Evolutionary conservation across 1,140 invertebrate genomes (phyloP), one percentile per base, ranked within the genome.

Genomic region (Anagrus nilaparvatae): DNA sequence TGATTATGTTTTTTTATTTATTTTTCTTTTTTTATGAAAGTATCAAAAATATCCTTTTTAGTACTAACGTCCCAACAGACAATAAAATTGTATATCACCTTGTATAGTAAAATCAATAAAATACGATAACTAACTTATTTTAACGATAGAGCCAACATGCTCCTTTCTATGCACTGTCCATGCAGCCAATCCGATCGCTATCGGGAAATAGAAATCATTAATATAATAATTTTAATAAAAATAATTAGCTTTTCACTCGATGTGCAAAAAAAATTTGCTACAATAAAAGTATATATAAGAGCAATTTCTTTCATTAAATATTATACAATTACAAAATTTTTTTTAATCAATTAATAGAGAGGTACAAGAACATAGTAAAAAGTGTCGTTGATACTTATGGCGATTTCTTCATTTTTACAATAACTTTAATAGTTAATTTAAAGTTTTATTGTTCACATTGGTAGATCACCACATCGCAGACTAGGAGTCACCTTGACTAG

Each of bases 41-140:
- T 71, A 71, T 69, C 67, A 70, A 71, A 71, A 71, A 71, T 71
- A 71, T 70, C 62, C 65, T 63, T 63, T 67, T 61, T 65, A 63
- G 54, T 61, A 56, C 56, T 60, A 56, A 53, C 58, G 52, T 53
- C 53, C 55, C 58, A 64, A 63, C 62, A 59, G 49, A 63, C 53
- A 65, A 65, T 58, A 55, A 61, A 65, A 60, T 50, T 47, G 54
- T 56, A 57, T 44, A 61, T 55, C 40, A 40, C 55, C 43, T 59
- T 44, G 48, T n/a, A 44, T 52, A 55, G 42, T 58, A 53, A 65
- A 67, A 63, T 58, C 41, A 62, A 54, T 55, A 52, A 59, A 61
- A 20, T 56, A 54, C 16, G 38, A 32, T 44, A 58, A 58, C 46
- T 49, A 60, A 55, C 42, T 53, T 54, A 47, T 55, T 35, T 54